These are phyloP conservation scores for Prinia subflava DNA, from an alignment of 2,113 vertebrate genomes.

Conservation along the genomic window DNA sequence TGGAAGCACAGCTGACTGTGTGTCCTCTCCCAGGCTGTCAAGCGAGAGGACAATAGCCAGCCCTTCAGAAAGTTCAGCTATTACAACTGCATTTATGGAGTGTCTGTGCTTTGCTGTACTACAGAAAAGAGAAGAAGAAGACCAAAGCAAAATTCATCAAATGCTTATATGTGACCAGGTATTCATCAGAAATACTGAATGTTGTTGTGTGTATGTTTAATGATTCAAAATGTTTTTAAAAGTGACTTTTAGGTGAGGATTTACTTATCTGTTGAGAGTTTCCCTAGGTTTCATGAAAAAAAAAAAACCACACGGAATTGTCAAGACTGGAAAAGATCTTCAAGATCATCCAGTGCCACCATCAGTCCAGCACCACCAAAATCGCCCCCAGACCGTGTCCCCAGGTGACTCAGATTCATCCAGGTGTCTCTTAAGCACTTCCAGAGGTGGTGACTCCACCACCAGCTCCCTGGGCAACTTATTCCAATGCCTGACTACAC, in stretches of 20 bases:
- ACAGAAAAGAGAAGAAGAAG: conserved; percentile 73
- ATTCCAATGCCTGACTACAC: not conserved
- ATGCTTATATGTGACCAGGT: conserved; percentile 91
- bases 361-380: not conserved
- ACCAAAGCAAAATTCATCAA: conserved; percentile 73
- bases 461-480: not conserved
- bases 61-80: conserved; percentile 83
- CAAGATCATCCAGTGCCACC: not conserved
- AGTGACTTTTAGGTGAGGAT: not conserved
- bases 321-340: not conserved
- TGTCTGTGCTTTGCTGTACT: conserved; percentile 85
- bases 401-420: not conserved
- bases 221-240: not conserved
- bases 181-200: not conserved
- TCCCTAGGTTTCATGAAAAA: not conserved
- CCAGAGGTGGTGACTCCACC: not conserved
- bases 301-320: not conserved
- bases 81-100: conserved; percentile 83
- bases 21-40: conserved; percentile 73
- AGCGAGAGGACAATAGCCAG: conserved; percentile 82
- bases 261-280: not conserved
- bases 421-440: not conserved
- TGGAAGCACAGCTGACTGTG: not conserved
- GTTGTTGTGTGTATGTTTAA: not conserved
- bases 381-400: accelerated